Conservation (phyloP, 2,888 invertebrate species). For the Macaria notata region DNA sequence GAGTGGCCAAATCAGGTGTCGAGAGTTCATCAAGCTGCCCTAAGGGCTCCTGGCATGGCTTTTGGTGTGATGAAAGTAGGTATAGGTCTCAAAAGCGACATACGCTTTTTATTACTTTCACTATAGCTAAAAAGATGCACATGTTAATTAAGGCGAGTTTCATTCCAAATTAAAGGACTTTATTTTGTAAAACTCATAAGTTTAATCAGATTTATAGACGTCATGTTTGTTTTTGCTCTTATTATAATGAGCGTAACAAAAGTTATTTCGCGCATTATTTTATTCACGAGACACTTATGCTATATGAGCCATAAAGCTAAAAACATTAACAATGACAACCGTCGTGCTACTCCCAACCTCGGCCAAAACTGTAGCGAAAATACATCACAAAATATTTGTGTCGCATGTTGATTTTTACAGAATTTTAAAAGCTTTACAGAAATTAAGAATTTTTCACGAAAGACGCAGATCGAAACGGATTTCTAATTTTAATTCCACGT, state of each 20-base stretch:
- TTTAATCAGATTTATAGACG: neutral
- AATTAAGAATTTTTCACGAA: slow-evolving; percentile 1
- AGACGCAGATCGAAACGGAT: neutral
- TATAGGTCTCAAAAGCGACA: too few relatives aligned
- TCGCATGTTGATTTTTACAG: slow-evolving; percentile 13
- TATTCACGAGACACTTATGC: slow-evolving; percentile 49
- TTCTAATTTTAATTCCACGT: neutral
- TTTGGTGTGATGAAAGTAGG: too few relatives aligned
- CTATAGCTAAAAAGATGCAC: too few relatives aligned
- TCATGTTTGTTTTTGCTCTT: neutral
- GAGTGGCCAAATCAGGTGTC: too few relatives aligned
- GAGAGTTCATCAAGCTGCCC: too few relatives aligned
- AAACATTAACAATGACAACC: slow-evolving; percentile 41
- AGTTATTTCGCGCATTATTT: slow-evolving; percentile 44
- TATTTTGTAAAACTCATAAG: too few relatives aligned
- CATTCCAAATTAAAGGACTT: too few relatives aligned
- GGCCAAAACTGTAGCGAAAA: slow-evolving; percentile 26
- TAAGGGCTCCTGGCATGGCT: too few relatives aligned
- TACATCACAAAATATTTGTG: slow-evolving; percentile 19
- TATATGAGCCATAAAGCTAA: slow-evolving; percentile 50
- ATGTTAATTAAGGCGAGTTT: too few relatives aligned
- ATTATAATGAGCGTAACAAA: slow-evolving; percentile 13
- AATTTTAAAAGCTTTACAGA: slow-evolving; percentile 9
- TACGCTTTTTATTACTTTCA: too few relatives aligned
- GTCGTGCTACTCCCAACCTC: slow-evolving; percentile 22